Percentiles rank a stretch among this genome's conserved stretches.
Evolutionary conservation across 2,113 vertebrate genomes (phyloP).

Genomic region (Microcebus ravelobensis): DNA sequence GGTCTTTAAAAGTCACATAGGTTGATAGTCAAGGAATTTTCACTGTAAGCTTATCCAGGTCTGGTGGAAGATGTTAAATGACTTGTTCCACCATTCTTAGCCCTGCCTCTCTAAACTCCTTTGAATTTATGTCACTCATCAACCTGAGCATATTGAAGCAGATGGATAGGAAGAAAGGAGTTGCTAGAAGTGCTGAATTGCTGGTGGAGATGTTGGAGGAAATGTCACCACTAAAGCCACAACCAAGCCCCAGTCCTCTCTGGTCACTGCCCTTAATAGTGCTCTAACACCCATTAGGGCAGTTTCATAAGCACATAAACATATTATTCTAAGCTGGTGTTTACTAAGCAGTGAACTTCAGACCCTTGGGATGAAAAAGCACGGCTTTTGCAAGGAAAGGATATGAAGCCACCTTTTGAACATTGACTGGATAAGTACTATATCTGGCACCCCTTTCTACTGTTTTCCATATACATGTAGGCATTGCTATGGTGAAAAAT

Average conservation of each 20-base stretch:
- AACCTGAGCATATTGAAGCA: neutral
- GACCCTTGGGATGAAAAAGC: neutral
- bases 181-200: neutral
- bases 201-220: neutral
- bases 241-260: neutral
- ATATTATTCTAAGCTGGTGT: neutral
- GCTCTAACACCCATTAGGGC: neutral
- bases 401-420: neutral
- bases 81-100: neutral
- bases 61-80: neutral
- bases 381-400: neutral
- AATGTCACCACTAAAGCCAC: neutral
- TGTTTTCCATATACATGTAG: neutral
- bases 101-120: neutral
- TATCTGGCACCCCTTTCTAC: neutral
- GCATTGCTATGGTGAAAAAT: neutral
- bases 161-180: neutral
- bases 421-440: neutral
- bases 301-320: neutral
- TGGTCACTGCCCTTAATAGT: neutral
- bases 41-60: neutral
- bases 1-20: neutral
- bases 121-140: neutral
- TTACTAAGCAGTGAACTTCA: neutral
- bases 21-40: neutral